A percentile compares a stretch with the other conserved stretches of the same genome.
These are phyloP conservation scores for Stenchaetothrips biformis DNA, from an alignment of 2,888 invertebrate species.

Conservation along the genomic window DNA sequence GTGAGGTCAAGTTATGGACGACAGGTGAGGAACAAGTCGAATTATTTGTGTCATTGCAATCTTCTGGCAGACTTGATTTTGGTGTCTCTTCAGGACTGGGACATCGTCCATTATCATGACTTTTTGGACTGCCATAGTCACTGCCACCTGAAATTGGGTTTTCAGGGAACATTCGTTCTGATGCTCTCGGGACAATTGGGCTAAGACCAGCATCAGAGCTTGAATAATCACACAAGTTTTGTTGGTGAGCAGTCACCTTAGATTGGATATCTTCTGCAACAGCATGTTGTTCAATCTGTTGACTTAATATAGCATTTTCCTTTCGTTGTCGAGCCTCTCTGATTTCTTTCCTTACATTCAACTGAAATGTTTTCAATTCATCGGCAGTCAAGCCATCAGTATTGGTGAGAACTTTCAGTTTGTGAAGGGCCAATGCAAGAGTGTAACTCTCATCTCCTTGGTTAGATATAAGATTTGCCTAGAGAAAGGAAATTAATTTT, in stretches of 20 bases:
- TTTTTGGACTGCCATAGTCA: background rate
- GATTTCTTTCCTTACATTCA: background rate
- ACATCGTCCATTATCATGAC: background rate
- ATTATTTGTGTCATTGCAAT: too few species aligned
- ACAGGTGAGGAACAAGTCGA: too few species aligned
- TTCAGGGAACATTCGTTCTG: too few species aligned
- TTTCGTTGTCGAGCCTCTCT: background rate
- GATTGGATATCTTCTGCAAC: too few species aligned
- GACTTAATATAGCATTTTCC: too few species aligned
- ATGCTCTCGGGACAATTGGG: too few species aligned
- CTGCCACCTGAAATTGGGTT: background rate
- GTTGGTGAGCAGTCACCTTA: background rate
- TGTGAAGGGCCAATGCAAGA: background rate
- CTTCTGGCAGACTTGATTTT: too few species aligned
- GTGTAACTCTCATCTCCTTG: background rate
- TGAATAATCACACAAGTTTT: background rate
- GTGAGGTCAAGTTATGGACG: too few species aligned
- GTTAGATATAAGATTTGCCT: background rate
- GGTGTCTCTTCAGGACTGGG: too few species aligned
- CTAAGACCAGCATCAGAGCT: background rate
- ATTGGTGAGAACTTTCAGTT: background rate
- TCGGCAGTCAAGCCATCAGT: background rate
- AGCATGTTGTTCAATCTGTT: too few species aligned
- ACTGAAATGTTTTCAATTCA: background rate
- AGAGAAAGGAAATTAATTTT: background rate